phyloP scores from a whole-genome alignment of 2,797 vertebrate genomes.

The Tolypeutes matacus region DNA sequence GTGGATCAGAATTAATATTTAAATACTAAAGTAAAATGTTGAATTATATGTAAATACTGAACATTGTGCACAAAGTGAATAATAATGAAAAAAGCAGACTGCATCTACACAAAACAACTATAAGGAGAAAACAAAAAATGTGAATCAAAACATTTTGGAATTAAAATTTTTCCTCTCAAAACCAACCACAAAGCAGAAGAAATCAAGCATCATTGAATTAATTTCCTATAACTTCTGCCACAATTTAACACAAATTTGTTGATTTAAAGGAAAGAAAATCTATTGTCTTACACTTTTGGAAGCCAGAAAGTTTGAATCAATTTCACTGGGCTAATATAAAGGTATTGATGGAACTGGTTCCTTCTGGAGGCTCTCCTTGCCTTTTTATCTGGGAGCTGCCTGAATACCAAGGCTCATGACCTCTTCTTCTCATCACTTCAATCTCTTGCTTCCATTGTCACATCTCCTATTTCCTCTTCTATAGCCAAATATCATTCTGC shows the following conservation, averaged over 20 bases:
- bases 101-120: background rate
- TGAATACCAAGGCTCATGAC: background rate
- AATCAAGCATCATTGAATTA: background rate
- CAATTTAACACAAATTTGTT: background rate
- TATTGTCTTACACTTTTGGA: background rate
- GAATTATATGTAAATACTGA: background rate
- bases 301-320: background rate
- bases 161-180: conserved; percentile 1
- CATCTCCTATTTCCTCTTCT: background rate
- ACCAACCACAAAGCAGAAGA: background rate
- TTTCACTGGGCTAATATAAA: background rate
- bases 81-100: background rate
- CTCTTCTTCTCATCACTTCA: background rate
- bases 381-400: background rate
- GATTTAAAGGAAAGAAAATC: background rate
- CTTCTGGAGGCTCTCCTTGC: too few species aligned
- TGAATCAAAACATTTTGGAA: background rate
- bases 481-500: background rate
- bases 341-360: background rate
- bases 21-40: background rate
- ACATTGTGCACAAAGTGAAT: background rate
- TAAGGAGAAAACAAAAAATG: background rate
- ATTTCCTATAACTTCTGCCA: background rate
- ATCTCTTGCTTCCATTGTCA: background rate
- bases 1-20: background rate